Percentiles rank a stretch among this genome's conserved stretches.
Evolutionary conservation across 2,888 invertebrate genomes (phyloP).

Genomic region (Gonocerus acuteangulatus): DNA sequence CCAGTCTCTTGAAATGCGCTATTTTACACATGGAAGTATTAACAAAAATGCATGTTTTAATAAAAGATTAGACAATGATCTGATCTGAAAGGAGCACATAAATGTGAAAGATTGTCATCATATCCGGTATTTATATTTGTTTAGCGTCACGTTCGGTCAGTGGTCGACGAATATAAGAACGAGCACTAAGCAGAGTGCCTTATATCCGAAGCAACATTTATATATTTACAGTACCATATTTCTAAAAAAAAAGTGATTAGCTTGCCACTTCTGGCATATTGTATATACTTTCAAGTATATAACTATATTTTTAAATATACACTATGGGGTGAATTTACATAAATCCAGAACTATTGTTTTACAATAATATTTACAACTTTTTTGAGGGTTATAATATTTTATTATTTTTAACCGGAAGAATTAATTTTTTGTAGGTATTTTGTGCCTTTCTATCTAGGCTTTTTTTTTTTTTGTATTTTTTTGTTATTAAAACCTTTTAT

Average conservation of each 20-base stretch:
- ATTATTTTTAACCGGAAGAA: conserved; percentile 5
- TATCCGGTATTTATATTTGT: conserved; percentile 9
- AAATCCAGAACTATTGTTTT: conserved; percentile 36
- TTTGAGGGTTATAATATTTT: conserved; percentile 22
- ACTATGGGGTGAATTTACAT: conserved; percentile 30
- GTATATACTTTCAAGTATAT: conserved; percentile 13
- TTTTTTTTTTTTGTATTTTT: not conserved
- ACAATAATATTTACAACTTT: conserved; percentile 23
- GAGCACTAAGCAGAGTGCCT: conserved; percentile 5
- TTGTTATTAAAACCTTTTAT: not conserved
- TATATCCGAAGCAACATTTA: conserved; percentile 25
- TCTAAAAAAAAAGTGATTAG: conserved; percentile 25
- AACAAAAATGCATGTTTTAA: conserved; percentile 19
- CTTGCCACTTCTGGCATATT: conserved; percentile 7
- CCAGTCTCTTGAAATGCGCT: conserved; percentile 14
- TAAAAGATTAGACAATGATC: conserved; percentile 27
- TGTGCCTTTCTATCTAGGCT: not conserved
- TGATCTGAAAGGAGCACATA: conserved; percentile 26
- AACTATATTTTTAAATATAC: conserved; percentile 18
- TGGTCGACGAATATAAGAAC: conserved; percentile 19
- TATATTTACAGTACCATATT: conserved; percentile 27
- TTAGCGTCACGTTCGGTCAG: conserved; percentile 21
- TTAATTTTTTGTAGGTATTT: conserved; percentile 1
- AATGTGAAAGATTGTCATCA: conserved; percentile 26
- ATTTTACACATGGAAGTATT: conserved; percentile 18